These are phyloP conservation scores for Rhagoletis pomonella DNA, from an alignment of 1,140 invertebrate genomes.

Conservation along the genomic window DNA sequence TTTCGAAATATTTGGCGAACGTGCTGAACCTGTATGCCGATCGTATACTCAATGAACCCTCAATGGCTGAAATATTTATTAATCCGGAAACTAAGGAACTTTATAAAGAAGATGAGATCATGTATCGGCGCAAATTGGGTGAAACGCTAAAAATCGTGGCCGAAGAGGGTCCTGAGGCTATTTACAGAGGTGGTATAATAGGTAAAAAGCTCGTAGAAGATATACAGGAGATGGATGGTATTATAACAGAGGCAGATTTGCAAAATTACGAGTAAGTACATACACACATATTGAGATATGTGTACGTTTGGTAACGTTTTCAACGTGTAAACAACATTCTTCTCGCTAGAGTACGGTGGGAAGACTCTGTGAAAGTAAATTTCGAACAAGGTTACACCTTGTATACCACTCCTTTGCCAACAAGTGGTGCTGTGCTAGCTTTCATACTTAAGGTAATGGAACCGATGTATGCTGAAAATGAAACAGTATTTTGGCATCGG, in stretches of 20 bases:
- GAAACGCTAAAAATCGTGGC: slow-evolving; percentile 84
- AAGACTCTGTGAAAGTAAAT: slow-evolving; percentile 76
- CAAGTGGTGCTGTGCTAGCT: slow-evolving; percentile 85
- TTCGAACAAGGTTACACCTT: slow-evolving; percentile 80
- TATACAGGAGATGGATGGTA: slow-evolving; percentile 82
- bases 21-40: slow-evolving; percentile 77
- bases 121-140: slow-evolving; percentile 82
- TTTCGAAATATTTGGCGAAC: slow-evolving; percentile 83
- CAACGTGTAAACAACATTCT: slow-evolving; percentile 50
- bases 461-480: slow-evolving; percentile 77
- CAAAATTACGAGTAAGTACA: slow-evolving; percentile 75
- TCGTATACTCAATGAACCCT: slow-evolving; percentile 79
- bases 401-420: slow-evolving; percentile 86
- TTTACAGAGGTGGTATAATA: slow-evolving; percentile 83
- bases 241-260: slow-evolving; percentile 87
- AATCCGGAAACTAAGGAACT: slow-evolving; percentile 79
- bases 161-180: slow-evolving; percentile 78
- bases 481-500: slow-evolving; percentile 80
- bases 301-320: not conserved
- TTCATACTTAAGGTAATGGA: slow-evolving; percentile 91
- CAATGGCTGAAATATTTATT: slow-evolving; percentile 80
- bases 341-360: slow-evolving; percentile 75
- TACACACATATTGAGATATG: not conserved
- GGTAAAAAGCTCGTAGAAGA: slow-evolving; percentile 81
- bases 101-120: slow-evolving; percentile 81